Conservation (phyloP, 2,797 vertebrate genomes). For the Spinus pinus region DNA sequence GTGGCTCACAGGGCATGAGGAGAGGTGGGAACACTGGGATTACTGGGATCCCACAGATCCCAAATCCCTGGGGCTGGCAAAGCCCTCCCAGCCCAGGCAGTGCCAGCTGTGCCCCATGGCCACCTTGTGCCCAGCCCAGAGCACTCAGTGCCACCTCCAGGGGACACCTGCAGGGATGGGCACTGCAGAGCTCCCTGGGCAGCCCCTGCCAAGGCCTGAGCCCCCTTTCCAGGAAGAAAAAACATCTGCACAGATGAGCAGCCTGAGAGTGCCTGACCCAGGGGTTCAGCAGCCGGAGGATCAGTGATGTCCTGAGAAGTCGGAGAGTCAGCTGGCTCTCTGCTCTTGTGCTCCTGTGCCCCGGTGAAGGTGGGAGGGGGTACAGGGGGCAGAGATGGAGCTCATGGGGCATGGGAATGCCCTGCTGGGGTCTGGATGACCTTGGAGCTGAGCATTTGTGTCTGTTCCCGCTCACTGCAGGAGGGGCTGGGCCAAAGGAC, state of each 20-base stretch:
- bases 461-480: background rate
- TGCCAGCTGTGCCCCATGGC: background rate
- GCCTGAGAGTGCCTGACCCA: too few relatives aligned
- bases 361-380: background rate
- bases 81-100: background rate
- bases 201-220: too few relatives aligned
- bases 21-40: background rate
- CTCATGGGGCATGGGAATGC: background rate
- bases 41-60: background rate
- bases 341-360: background rate
- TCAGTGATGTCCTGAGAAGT: rapidly evolving
- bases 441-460: rapidly evolving
- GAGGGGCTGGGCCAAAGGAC: background rate
- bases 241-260: too few relatives aligned
- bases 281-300: rapidly evolving
- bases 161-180: too few relatives aligned
- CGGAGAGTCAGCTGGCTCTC: background rate
- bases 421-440: background rate
- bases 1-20: background rate
- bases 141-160: too few relatives aligned
- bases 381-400: background rate
- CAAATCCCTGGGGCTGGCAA: rapidly evolving
- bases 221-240: too few relatives aligned
- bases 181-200: too few relatives aligned
- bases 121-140: too few relatives aligned